Percentiles rank a stretch among this genome's conserved stretches.
phyloP scores from a whole-genome alignment of 1,140 invertebrate species.

The Heterodera carotae region DNA sequence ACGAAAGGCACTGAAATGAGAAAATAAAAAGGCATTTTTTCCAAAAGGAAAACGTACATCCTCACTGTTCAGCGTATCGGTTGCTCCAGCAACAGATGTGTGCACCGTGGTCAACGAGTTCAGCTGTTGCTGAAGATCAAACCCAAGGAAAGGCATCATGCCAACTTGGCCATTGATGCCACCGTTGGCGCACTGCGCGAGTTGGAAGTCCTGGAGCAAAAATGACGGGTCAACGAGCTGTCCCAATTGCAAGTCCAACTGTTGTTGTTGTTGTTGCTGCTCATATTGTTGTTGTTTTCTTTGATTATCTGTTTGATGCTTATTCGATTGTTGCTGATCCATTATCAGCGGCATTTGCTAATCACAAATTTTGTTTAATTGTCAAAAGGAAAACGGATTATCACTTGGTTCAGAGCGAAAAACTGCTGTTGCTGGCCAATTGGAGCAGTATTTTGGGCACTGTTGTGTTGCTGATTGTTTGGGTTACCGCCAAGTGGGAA shows the following conservation, averaged over 20 bases:
- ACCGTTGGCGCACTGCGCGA: not conserved
- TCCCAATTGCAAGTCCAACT: not conserved
- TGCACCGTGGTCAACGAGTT: conserved; percentile 6
- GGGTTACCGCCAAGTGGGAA: not conserved
- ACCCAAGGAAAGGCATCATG: conserved; percentile 15
- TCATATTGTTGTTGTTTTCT: not conserved
- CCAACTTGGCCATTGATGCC: conserved; percentile 6
- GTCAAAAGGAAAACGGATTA: too few species aligned
- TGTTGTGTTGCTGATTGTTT: too few species aligned
- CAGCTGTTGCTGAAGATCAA: conserved; percentile 27
- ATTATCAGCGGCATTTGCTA: conserved; percentile 2
- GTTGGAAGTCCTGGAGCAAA: conserved; percentile 14
- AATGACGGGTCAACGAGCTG: conserved; percentile 11
- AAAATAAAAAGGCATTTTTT: conserved; percentile 7
- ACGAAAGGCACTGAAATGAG: conserved; percentile 1
- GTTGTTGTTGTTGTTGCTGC: conserved; percentile 3
- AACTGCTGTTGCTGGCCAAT: too few species aligned
- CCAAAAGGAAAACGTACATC: conserved; percentile 7
- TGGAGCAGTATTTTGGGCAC: too few species aligned
- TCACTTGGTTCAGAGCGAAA: too few species aligned
- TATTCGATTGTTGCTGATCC: conserved; percentile 2
- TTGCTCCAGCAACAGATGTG: not conserved
- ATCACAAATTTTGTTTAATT: too few species aligned
- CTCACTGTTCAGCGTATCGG: not conserved
- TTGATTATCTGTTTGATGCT: not conserved